Conservation (phyloP, 2,888 invertebrate genomes). For the Sesia apiformis region DNA sequence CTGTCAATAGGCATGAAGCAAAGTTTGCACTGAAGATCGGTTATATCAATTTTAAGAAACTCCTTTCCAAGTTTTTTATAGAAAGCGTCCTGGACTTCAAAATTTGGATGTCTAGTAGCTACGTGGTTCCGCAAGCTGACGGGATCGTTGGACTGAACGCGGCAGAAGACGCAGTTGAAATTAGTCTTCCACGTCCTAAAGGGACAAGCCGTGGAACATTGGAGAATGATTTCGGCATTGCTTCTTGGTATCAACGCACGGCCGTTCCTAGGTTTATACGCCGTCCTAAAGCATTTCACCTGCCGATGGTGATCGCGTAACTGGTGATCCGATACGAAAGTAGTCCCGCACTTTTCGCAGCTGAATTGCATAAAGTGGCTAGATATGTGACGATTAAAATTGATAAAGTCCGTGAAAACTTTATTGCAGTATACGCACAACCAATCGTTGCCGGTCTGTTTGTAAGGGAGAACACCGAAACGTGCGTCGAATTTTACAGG, state of each 20-base stretch:
- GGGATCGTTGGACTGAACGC: constrained; percentile 55
- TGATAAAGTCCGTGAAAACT: constrained; percentile 37
- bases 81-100: constrained; percentile 55
- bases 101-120: constrained; percentile 45
- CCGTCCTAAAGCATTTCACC: constrained; percentile 54
- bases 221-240: constrained; percentile 59
- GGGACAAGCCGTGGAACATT: constrained; percentile 58
- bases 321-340: constrained; percentile 54
- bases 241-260: constrained; percentile 44
- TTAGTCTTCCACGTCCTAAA: constrained; percentile 64
- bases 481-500: constrained; percentile 53
- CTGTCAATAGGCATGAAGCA: constrained; percentile 47
- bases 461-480: constrained; percentile 58
- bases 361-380: constrained; percentile 57
- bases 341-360: constrained; percentile 61
- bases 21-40: constrained; percentile 59
- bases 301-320: constrained; percentile 54
- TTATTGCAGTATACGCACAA: constrained; percentile 55
- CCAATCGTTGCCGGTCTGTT: constrained; percentile 43
- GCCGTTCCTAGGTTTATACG: constrained; percentile 59
- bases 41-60: constrained; percentile 58
- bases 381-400: constrained; percentile 54
- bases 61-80: constrained; percentile 64
- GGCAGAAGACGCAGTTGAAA: constrained; percentile 62
- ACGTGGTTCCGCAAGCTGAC: constrained; percentile 47